phyloP scores from a whole-genome alignment of 2,888 invertebrate genomes.

The Aethes cnicana region DNA sequence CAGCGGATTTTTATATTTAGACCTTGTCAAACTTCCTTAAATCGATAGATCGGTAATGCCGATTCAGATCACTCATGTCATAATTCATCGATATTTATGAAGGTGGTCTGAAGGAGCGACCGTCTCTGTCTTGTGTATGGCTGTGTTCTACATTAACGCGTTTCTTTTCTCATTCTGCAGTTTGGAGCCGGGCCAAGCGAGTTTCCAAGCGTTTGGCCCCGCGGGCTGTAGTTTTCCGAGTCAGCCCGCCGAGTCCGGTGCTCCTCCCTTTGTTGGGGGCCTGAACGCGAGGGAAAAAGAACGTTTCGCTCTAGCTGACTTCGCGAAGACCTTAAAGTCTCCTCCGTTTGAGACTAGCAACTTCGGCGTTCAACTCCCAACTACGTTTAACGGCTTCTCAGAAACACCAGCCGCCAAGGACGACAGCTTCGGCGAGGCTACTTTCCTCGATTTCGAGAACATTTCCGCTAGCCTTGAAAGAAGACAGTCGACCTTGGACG shows the following conservation, averaged over 20 bases:
- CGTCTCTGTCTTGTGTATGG: constrained; percentile 75
- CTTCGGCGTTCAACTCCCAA: constrained; percentile 53
- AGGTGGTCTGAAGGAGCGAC: constrained; percentile 64
- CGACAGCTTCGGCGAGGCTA: constrained; percentile 74
- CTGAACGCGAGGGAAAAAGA: constrained; percentile 60
- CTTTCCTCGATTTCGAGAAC: constrained; percentile 73
- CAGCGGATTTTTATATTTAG: constrained; percentile 64
- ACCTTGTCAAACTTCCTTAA: constrained; percentile 71
- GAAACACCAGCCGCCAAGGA: constrained; percentile 59
- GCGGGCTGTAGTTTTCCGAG: constrained; percentile 80
- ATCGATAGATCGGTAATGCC: constrained; percentile 70
- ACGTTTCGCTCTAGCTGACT: constrained; percentile 62
- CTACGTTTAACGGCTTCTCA: constrained; percentile 48
- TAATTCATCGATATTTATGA: constrained; percentile 76
- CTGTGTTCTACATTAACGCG: constrained; percentile 69
- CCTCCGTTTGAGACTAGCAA: constrained; percentile 57
- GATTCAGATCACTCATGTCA: constrained; percentile 74
- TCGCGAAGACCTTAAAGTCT: constrained; percentile 55
- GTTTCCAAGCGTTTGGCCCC: constrained; percentile 78
- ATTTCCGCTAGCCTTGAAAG: constrained; percentile 54
- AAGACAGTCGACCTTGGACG: constrained; percentile 72
- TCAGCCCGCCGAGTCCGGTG: constrained; percentile 74
- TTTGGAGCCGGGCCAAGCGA: constrained; percentile 82
- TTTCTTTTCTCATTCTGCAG: constrained; percentile 83
- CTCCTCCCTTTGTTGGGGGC: constrained; percentile 59